A percentile compares a stretch with the other conserved stretches of the same genome.
Conservation (phyloP, 1,140 invertebrate species). For the Tenebrio molitor region DNA sequence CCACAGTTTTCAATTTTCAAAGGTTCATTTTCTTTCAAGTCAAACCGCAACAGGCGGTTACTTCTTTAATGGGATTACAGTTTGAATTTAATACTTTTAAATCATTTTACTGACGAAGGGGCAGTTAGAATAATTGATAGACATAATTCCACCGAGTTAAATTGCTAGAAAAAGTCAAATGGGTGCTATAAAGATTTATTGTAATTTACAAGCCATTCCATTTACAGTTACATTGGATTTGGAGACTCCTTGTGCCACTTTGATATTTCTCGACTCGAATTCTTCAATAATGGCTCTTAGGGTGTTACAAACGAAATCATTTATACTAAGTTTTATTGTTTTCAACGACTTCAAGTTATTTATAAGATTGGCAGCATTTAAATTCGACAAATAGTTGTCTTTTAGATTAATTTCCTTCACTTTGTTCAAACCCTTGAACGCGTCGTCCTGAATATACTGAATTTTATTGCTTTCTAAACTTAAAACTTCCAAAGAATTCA, state of each 20-base stretch:
- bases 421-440: constrained; percentile 72
- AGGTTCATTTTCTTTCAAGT: neutral
- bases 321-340: constrained; percentile 38
- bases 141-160: constrained; percentile 6
- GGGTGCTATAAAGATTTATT: constrained; percentile 23
- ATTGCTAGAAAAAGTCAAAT: constrained; percentile 15
- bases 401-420: constrained; percentile 75
- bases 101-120: neutral
- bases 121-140: neutral
- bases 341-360: constrained; percentile 31
- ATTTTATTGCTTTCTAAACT: constrained; percentile 73
- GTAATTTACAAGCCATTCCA: constrained; percentile 41
- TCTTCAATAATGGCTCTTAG: constrained; percentile 18
- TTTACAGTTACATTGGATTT: constrained; percentile 17
- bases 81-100: neutral
- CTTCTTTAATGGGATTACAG: neutral
- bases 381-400: constrained; percentile 69
- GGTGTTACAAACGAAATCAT: constrained; percentile 37
- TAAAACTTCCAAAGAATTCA: constrained; percentile 73
- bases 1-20: neutral
- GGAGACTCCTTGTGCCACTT: constrained; percentile 21
- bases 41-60: neutral
- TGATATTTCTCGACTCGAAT: constrained; percentile 25
- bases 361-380: constrained; percentile 42
- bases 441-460: constrained; percentile 70